phyloP scores from a whole-genome alignment of 2,888 invertebrate genomes.

The Synergus itoensis region DNA sequence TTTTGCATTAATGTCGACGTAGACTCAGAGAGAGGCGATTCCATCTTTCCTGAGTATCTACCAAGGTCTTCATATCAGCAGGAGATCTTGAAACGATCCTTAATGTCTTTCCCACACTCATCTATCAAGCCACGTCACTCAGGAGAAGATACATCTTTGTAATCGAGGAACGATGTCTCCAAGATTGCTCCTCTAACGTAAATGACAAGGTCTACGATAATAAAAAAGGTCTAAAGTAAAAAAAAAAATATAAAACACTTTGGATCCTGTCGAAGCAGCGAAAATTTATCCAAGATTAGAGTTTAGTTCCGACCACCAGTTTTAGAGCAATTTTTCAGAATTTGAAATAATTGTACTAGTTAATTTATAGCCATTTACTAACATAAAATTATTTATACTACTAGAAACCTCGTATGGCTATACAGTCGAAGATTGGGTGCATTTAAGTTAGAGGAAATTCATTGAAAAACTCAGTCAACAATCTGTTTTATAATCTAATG shows the following conservation, averaged over 20 bases:
- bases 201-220: not conserved
- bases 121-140: slow-evolving; percentile 17
- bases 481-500: slow-evolving; percentile 11
- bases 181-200: not conserved
- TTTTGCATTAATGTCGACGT: slow-evolving; percentile 7
- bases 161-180: not conserved
- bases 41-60: not conserved
- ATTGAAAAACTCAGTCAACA: no score
- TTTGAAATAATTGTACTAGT: no score
- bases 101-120: slow-evolving; percentile 21
- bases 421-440: not conserved
- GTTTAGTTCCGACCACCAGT: no score
- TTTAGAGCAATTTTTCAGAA: no score
- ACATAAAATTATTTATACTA: no score
- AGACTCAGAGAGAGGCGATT: not conserved
- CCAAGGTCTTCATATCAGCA: not conserved
- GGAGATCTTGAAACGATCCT: slow-evolving; percentile 31
- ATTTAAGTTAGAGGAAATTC: not conserved
- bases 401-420: no score
- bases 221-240: not conserved
- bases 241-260: not conserved
- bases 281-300: no score
- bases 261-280: not conserved
- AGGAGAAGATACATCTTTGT: slow-evolving; percentile 11
- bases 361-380: no score